Percentiles rank a stretch among this genome's conserved stretches.
Evolutionary conservation across 2,113 vertebrate genomes (phyloP).

Genomic region (Corvus hawaiiensis): DNA sequence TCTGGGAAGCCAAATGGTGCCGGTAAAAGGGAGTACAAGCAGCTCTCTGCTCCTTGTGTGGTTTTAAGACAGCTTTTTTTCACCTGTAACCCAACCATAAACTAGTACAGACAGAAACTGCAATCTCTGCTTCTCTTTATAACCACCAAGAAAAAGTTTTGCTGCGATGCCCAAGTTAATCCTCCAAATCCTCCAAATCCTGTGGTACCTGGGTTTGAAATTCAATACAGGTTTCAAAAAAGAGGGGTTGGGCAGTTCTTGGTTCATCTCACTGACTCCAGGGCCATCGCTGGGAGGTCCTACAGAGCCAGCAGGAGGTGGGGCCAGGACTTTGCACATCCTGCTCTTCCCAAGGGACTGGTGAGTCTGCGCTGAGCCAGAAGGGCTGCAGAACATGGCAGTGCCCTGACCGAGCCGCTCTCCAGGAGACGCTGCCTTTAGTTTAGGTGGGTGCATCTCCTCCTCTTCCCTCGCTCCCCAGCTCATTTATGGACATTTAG

Average conservation of each 20-base stretch:
- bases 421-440: neutral
- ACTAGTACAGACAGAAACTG: neutral
- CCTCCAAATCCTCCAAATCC: neutral
- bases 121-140: neutral
- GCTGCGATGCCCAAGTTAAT: neutral
- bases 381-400: neutral
- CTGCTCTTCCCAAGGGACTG: neutral
- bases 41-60: neutral
- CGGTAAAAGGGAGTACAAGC: neutral
- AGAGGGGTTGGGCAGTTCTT: fast-evolving
- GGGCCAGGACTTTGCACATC: neutral
- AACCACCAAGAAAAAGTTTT: fast-evolving
- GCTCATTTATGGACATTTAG: neutral
- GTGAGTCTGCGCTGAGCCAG: neutral
- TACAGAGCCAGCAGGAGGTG: neutral
- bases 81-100: neutral
- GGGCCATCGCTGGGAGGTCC: neutral
- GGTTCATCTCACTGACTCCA: neutral
- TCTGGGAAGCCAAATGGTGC: neutral
- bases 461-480: neutral
- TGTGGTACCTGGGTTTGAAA: fast-evolving
- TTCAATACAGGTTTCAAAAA: neutral
- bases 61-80: neutral
- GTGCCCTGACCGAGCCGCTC: neutral
- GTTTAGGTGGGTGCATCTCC: neutral